phyloP scores from a whole-genome alignment of 2,113 vertebrate genomes.

The Plecotus auritus region DNA sequence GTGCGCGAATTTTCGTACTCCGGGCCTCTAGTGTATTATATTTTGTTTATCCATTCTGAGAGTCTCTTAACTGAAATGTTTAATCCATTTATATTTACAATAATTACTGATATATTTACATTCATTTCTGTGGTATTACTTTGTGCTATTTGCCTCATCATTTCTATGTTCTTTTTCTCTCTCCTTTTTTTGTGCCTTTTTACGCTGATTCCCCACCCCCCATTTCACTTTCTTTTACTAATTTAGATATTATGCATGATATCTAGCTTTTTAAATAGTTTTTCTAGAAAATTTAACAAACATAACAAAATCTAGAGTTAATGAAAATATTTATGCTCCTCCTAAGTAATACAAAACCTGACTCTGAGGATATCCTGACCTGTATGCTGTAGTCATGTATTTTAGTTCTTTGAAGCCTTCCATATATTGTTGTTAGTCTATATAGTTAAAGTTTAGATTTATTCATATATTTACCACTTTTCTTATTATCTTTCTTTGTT shows the following conservation, averaged over 20 bases:
- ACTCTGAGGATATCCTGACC: neutral
- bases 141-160: neutral
- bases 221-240: neutral
- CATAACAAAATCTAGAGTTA: neutral
- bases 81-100: neutral
- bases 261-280: neutral
- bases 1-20: too few species aligned
- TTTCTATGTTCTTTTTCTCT: neutral
- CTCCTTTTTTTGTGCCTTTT: neutral
- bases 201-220: neutral
- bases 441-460: neutral
- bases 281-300: neutral
- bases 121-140: neutral
- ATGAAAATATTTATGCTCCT: neutral
- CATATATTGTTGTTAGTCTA: neutral
- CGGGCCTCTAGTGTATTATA: neutral
- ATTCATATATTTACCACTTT: neutral
- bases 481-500: neutral
- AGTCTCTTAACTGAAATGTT: neutral
- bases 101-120: neutral
- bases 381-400: neutral
- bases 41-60: neutral
- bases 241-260: neutral
- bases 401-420: neutral
- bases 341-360: neutral